Evolutionary conservation across 1,140 invertebrate species (phyloP), one percentile per base, ranked within the genome.

Genomic region (Pomacea maculata): DNA sequence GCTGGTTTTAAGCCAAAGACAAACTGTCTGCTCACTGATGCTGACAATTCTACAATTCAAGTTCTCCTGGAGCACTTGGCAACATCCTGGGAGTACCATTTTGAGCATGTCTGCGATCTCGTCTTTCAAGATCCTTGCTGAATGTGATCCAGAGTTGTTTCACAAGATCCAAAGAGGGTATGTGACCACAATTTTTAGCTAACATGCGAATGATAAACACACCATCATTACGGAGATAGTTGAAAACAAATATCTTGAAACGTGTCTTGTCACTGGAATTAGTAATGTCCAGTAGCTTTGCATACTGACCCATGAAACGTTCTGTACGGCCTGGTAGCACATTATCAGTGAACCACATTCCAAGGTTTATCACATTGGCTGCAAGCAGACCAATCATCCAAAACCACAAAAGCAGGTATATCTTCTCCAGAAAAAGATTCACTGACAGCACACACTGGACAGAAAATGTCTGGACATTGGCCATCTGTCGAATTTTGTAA

Each of bases 381-480:
- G 89, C 80, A 9, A 91, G 87, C 10, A 92, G 86, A 77, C 92
- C 87, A 65, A 92, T 88, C 74, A 92, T 88, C 92, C 92, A 93
- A 84, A 93, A 93, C 92, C 92, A 93, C 25, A 92, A 79, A 82
- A 93, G 91, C 14, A 92, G 89, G 84, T 92, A 93, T 29, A 93
- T 92, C 86, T 93, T 93, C 84, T 93, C 92, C 79, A 93, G 92
- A 86, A 93, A 93, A 25, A 93, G 87, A 79, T 93, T 93, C 77
- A 93, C 91, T 77, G 93, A 92, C 12, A 93, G 86, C 1, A 92
- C 91, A 86, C 92, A 93, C 78, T 93, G 92, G 15, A 92, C 89
- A 11, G 89, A 88, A 67, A 85, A 87, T 0, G 85, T 85, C 78
- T 91, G 88, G 34, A 87, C 75, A 78, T 89, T 89, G 64, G 85